Evolutionary conservation across 2,797 vertebrate genomes (phyloP), one percentile per base, ranked within the genome.

Genomic region (Sarcophilus harrisii): DNA sequence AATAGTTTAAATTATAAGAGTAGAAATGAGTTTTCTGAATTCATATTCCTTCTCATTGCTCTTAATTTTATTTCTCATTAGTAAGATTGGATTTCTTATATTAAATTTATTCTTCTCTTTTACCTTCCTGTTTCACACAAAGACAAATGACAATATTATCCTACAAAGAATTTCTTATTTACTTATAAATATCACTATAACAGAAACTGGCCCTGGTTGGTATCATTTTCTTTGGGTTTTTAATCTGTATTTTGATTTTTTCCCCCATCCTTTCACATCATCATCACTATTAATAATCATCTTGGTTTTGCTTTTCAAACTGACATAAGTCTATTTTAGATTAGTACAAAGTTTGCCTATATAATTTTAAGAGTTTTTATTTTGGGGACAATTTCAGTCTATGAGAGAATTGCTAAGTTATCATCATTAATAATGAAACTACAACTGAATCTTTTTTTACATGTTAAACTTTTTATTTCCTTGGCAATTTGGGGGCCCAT

Each of bases 231-330:
- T 81, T 94, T 92, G 93, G 29, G 49, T 93, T 89, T 54, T 91
- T 57, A 52, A n/a, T 81, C 0, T 49, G 0, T 92, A 58, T 91
- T 3, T 73, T 73, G n/a, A 38, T 21, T 95, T 87, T 91, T 81
- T 38, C 52, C 54, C 58, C n/a, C 3, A 16, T 90, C 55, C 4
- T 90, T 91, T 3, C 12, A 4, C 1, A 24, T 90, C 29, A 4
- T 91, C 32, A 57, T 57, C 29, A 66, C 87, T 52, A 91, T 55
- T 93, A 93, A 62, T 89, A 93, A 60, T 90, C 87, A 93, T 95
- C 94, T 97, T 90, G 93, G 95, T 95, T 97, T 97, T 91, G 93
- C 95, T 94, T 95, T 90, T 94, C 52, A 91, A 49, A 49, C n/a
- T 52, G 91, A 92, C 93, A 62, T 90, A 94, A 89, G 10, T 66